Evolutionary conservation across 2,113 vertebrate genomes (phyloP).

Genomic region (Ornithorhynchus anatinus): DNA sequence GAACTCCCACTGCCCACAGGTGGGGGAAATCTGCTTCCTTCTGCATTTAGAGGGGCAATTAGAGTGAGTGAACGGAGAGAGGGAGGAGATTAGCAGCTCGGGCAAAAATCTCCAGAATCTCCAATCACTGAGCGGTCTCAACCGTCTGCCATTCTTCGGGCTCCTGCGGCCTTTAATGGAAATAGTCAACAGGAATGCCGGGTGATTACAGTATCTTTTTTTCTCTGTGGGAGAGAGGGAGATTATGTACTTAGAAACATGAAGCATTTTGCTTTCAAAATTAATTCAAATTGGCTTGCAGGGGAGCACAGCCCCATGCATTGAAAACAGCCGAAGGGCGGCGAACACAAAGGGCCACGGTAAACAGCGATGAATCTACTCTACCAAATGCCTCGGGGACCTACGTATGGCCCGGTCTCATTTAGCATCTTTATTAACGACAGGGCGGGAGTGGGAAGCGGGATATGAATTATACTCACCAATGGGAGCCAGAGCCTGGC

Average conservation of each 20-base stretch:
- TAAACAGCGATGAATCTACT: constrained; percentile 45
- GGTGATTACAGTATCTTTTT: constrained; percentile 53
- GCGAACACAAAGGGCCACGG: not conserved
- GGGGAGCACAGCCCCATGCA: constrained; percentile 32
- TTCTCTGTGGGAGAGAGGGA: constrained; percentile 37
- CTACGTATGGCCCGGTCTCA: not conserved
- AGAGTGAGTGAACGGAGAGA: no score
- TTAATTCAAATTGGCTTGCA: constrained; percentile 62
- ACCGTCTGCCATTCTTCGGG: constrained; percentile 6
- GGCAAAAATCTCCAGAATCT: constrained; percentile 8
- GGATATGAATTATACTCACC: not conserved
- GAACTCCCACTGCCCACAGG: no score
- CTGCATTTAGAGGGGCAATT: no score
- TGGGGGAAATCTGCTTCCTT: no score
- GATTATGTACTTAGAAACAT: constrained; percentile 42
- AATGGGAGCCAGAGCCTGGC: not conserved
- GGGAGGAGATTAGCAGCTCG: constrained; percentile 8
- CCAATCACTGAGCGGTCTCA: not conserved
- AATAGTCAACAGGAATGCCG: constrained; percentile 48
- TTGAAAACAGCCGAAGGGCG: constrained; percentile 47
- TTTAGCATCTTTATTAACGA: constrained; percentile 33
- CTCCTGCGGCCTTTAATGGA: constrained; percentile 50
- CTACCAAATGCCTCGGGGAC: constrained; percentile 5
- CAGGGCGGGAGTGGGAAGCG: not conserved
- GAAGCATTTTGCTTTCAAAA: constrained; percentile 55